A percentile compares a stretch with the other conserved stretches of the same genome.
These are phyloP conservation scores for Diprion similis DNA, from an alignment of 1,140 invertebrate genomes.

Conservation along the genomic window DNA sequence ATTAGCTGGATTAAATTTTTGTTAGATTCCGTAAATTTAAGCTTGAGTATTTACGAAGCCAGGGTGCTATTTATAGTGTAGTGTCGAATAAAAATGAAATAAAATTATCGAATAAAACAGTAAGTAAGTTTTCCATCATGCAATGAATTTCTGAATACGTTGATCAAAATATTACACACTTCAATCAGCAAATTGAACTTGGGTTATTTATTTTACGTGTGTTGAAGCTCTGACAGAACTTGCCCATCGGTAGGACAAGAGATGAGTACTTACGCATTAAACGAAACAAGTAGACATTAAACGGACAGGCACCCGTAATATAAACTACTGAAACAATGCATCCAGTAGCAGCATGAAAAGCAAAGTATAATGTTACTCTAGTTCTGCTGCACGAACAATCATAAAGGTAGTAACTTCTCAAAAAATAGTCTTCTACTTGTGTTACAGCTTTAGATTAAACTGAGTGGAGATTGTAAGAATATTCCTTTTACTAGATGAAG, in stretches of 20 bases:
- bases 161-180: neutral
- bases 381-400: constrained; percentile 49
- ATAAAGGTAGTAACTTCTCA: constrained; percentile 48
- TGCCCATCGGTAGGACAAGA: neutral
- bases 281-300: constrained; percentile 39
- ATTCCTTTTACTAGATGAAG: constrained; percentile 26
- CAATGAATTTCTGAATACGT: neutral
- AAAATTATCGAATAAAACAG: neutral
- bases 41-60: no score
- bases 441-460: constrained; percentile 36
- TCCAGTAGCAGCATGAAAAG: constrained; percentile 47
- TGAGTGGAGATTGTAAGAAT: constrained; percentile 24
- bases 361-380: constrained; percentile 48
- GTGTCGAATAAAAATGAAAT: neutral
- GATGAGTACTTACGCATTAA: constrained; percentile 40
- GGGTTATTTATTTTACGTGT: no score
- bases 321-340: constrained; percentile 56
- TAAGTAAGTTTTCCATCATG: neutral
- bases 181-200: neutral
- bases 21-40: no score
- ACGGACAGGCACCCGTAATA: constrained; percentile 46
- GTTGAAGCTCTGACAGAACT: no score
- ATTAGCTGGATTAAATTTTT: no score
- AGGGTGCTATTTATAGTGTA: no score
- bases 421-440: constrained; percentile 39